Conservation (phyloP, 2,888 invertebrate genomes). For the Drosophila phalerata region DNA sequence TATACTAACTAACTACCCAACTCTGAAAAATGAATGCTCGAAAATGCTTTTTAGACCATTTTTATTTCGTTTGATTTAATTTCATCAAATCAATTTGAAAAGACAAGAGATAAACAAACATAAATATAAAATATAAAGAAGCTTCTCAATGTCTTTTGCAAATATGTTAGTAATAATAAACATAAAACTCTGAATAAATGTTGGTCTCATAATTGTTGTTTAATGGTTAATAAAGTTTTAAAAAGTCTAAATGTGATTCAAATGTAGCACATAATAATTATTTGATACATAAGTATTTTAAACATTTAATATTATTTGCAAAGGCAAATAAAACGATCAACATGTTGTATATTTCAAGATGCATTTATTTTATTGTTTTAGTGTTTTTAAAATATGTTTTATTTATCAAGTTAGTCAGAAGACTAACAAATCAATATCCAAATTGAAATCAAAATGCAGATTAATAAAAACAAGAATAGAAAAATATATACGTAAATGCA, state of each 20-base stretch:
- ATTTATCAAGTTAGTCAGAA: slow-evolving; percentile 31
- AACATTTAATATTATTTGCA: slow-evolving; percentile 18
- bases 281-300: neutral
- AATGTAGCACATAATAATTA: slow-evolving; percentile 28
- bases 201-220: slow-evolving; percentile 31
- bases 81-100: slow-evolving; percentile 4
- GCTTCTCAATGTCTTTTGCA: slow-evolving; percentile 39
- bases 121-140: neutral
- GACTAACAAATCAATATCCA: slow-evolving; percentile 25
- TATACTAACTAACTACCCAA: slow-evolving; percentile 14
- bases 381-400: slow-evolving; percentile 17
- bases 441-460: slow-evolving; percentile 28
- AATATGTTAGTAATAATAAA: slow-evolving; percentile 4
- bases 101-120: slow-evolving; percentile 3
- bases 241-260: slow-evolving; percentile 47
- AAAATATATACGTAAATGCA: slow-evolving; percentile 51
- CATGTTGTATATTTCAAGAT: slow-evolving; percentile 22
- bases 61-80: slow-evolving; percentile 13
- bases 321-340: slow-evolving; percentile 1
- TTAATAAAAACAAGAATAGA: slow-evolving; percentile 10
- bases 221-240: slow-evolving; percentile 22
- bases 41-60: slow-evolving; percentile 18
- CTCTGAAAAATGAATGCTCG: slow-evolving; percentile 7
- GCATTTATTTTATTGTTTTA: slow-evolving; percentile 47
- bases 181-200: slow-evolving; percentile 25